These are phyloP conservation scores for Pherbina coryleti DNA, from an alignment of 2,888 invertebrate genomes.

Conservation along the genomic window DNA sequence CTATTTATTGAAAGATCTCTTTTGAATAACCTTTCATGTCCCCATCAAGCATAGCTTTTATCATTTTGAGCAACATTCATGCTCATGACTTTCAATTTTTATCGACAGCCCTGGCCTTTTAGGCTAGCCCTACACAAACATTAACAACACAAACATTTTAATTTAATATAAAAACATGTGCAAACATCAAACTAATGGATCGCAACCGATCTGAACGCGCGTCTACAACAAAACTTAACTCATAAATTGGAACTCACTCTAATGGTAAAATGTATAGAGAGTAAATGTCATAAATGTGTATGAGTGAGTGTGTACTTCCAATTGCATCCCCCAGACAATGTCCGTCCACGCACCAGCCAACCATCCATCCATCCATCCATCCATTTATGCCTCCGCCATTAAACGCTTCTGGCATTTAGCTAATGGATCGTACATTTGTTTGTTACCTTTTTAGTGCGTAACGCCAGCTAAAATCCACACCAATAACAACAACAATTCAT, in stretches of 20 bases:
- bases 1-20: not conserved
- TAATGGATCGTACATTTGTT: constrained; percentile 29
- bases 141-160: not conserved
- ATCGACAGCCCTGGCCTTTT: not conserved
- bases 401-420: not conserved
- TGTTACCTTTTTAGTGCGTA: constrained; percentile 26
- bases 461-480: constrained; percentile 6
- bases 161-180: constrained; percentile 10
- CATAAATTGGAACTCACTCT: not conserved
- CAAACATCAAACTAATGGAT: constrained; percentile 33
- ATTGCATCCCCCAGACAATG: not conserved
- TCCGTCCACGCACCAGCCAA: not conserved
- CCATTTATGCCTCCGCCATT: not conserved
- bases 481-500: constrained; percentile 6
- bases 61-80: not conserved
- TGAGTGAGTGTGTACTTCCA: not conserved
- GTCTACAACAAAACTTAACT: not conserved
- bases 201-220: not conserved
- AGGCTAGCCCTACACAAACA: not conserved
- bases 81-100: constrained; percentile 17
- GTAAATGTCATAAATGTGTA: not conserved
- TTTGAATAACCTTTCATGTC: too few relatives aligned
- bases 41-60: not conserved
- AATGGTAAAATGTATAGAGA: not conserved
- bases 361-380: not conserved